These are phyloP conservation scores for Anadara kagoshimensis DNA, from an alignment of 1,140 invertebrate species.

Conservation along the genomic window DNA sequence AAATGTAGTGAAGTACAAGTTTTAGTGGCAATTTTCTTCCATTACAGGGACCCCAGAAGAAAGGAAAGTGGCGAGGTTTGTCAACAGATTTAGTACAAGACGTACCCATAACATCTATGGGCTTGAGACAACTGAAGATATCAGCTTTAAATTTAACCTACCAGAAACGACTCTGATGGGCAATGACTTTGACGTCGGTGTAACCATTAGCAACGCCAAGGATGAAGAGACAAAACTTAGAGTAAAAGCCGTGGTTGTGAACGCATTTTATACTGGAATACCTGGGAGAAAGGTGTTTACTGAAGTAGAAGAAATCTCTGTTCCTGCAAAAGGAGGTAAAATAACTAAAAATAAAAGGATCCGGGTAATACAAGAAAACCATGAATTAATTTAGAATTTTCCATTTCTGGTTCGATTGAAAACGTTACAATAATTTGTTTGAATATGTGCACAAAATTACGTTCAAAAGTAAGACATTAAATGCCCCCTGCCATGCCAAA, in stretches of 20 bases:
- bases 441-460: too few relatives aligned
- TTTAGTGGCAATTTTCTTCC: too few relatives aligned
- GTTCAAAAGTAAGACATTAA: too few relatives aligned
- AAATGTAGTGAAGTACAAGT: too few relatives aligned
- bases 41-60: constrained; percentile 44
- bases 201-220: constrained; percentile 32
- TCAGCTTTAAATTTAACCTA: constrained; percentile 27
- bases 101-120: constrained; percentile 43
- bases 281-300: constrained; percentile 32
- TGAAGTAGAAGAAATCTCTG: not conserved
- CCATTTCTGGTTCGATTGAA: too few relatives aligned
- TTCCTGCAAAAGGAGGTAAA: constrained; percentile 8
- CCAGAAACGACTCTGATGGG: constrained; percentile 29
- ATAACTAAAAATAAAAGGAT: not conserved
- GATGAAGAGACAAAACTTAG: constrained; percentile 11
- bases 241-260: constrained; percentile 37
- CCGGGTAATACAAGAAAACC: too few relatives aligned
- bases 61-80: constrained; percentile 44
- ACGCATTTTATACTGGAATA: constrained; percentile 49
- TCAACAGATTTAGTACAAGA: constrained; percentile 38
- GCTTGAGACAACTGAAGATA: constrained; percentile 19
- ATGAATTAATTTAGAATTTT: too few relatives aligned
- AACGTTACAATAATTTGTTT: too few relatives aligned
- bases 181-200: constrained; percentile 29
- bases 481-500: too few relatives aligned